Evolutionary conservation across 1,140 invertebrate species (phyloP).

Genomic region (Formica exsecta): DNA sequence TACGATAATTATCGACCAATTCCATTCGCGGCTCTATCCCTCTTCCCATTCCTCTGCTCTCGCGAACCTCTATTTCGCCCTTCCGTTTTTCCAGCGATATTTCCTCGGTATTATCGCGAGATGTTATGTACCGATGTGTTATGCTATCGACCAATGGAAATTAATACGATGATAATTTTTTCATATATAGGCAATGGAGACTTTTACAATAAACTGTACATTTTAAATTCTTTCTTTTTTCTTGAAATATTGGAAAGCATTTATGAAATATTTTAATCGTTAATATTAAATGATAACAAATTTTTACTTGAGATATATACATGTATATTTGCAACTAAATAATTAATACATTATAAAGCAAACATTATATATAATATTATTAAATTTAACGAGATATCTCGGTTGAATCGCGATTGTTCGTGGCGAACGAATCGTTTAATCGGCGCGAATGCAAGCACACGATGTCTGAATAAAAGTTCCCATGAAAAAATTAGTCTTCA

Average conservation of each 20-base stretch:
- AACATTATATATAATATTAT: not conserved
- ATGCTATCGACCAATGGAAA: conserved; percentile 8
- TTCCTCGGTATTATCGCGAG: conserved; percentile 12
- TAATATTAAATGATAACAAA: not conserved
- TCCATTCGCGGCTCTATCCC: conserved; percentile 50
- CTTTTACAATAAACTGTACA: not conserved
- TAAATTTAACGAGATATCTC: not conserved
- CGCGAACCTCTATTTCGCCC: not conserved
- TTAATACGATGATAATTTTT: conserved; percentile 13
- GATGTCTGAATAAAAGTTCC: conserved; percentile 57
- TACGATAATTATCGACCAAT: conserved; percentile 82
- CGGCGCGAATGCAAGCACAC: conserved; percentile 54
- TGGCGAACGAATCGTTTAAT: conserved; percentile 57
- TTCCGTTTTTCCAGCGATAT: not conserved
- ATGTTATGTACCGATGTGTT: not conserved
- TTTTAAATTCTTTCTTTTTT: not conserved
- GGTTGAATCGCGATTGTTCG: not conserved
- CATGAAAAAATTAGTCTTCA: conserved; percentile 42
- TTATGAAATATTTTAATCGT: not conserved
- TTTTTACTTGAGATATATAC: not conserved
- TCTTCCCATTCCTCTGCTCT: conserved; percentile 13
- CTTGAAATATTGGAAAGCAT: not conserved
- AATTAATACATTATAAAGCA: not conserved
- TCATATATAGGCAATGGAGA: not conserved
- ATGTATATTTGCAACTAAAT: not conserved